phyloP scores from a whole-genome alignment of 2,113 vertebrate species.

The Tinamus guttatus region DNA sequence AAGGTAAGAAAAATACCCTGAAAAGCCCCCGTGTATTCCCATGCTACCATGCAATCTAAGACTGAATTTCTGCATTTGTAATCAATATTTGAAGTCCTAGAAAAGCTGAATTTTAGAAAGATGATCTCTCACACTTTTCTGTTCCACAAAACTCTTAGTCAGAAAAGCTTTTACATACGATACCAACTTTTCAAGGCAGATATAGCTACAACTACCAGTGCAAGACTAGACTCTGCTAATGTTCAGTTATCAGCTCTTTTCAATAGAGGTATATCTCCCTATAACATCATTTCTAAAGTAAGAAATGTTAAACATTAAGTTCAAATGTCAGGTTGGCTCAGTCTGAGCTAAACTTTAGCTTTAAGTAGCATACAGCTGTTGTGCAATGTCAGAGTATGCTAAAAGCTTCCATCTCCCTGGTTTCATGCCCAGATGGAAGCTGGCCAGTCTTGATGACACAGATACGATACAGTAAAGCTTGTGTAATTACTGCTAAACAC shows the following conservation, averaged over 20 bases:
- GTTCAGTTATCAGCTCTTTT: neutral
- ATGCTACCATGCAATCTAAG: neutral
- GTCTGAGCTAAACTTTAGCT: conserved; percentile 10
- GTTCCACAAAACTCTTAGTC: neutral
- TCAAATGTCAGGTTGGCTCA: conserved; percentile 12
- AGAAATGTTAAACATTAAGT: neutral
- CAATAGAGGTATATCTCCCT: neutral
- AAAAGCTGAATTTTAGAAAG: neutral
- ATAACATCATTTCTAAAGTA: neutral
- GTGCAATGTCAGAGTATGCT: neutral
- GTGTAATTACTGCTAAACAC: neutral
- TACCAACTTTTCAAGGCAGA: neutral
- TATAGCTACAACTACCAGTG: neutral
- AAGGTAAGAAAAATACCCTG: neutral
- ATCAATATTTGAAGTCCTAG: neutral
- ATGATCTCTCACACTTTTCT: neutral
- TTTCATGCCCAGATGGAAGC: neutral
- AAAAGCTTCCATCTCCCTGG: neutral
- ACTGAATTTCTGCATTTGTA: neutral
- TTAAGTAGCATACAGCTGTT: neutral
- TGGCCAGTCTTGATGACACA: neutral
- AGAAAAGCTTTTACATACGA: neutral
- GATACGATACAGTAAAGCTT: neutral
- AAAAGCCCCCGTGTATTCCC: neutral
- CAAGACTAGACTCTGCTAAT: neutral